Base-by-base conservation (phyloP, 2,888 invertebrate species). In the Erebia epiphron region DNA sequence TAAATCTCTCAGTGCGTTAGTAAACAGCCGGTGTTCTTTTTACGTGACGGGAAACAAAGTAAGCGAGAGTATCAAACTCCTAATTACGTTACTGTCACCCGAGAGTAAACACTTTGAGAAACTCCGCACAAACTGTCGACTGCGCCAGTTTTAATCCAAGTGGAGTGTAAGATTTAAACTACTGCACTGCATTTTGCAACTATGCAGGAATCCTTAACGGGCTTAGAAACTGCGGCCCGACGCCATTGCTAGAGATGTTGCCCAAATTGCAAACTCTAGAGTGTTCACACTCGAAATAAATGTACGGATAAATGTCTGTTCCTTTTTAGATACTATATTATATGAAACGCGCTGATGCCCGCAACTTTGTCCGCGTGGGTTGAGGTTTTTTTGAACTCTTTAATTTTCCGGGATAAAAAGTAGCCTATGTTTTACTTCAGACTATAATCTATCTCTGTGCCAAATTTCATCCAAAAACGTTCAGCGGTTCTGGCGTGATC, bases 181-280 rank as follows among this genome's bases (percentile, higher is more conserved):
- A 62, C 46, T 49, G 46, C 49, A 21, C 14, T 18, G 46, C 46
- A 62, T 62, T 62, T 49, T 14, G 46, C 62, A 62, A 62, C 62
- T 26, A 49, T 62, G 62, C 46, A 62, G 54, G 61, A 43, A 46
- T 61, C 61, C 16, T 61, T 58, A 58, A 58, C 43, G 16, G 18
- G 60, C 60, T 61, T 43, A 61, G 43, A 49, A 49, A 62, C 46
- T 62, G 62, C 21, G 21, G 46, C 13, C 21, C 21, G 11, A 46
- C 49, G 61, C 21, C 8, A 49, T 21, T 21, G 16, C 3, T 43
- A 1, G 46, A 21, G 46, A 62, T 46, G 21, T 43, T 60, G 41
- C 60, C 60, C 61, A 16, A 61, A 61, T 46, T 46, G 18, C 61
- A 21, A 43, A 46, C 61, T 61, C 13, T 35, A 2, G 14, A 61